Base-by-base conservation (phyloP, 2,888 invertebrate genomes). In the Abscondita cerata region DNA sequence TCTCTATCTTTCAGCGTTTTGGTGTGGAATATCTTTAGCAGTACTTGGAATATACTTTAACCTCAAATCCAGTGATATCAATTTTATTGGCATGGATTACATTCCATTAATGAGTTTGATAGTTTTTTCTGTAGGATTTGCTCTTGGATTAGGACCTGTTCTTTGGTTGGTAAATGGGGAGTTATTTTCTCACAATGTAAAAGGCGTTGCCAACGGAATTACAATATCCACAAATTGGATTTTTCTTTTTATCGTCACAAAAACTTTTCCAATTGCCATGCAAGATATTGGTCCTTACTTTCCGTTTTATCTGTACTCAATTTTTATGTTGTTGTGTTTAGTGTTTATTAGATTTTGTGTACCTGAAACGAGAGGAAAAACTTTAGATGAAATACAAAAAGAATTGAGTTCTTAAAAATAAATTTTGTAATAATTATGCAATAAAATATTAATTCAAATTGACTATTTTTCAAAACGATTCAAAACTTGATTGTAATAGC, bases 81-180 rank as follows among this genome's bases (percentile, higher is more conserved):
- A 1, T 20, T 53, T 62, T 38, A 4, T 20, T 2, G 59, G 59
- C 1, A 53, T 65, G 16, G 40, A 56, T n/a, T 11, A 34, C 8
- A 47, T 65, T 8, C 65, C 65, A 0, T 31, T 65, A 13, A 18
- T 31, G 0, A 57, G 56, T 47, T 40, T 62, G 12, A 51, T 62
- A 50, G 6, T 56, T 4, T 65, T 53, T 12, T 52, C 57, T 11
- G 48, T 59, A 33, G 38, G 44, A 34, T 65, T 65, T 25, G 46
- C 62, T 5, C 25, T 62, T 15, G 65, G 60, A 6, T n/a, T 65
- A 6, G 62, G 65, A 2, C 62, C 65, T 1, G 40, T 65, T 1
- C 62, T 60, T 1, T 65, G 62, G 65, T 36, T 65, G 31, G 16
- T 65, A 1, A 36, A 62, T 12, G 65, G 62, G 0, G 65, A 65